Percentiles rank a stretch among this genome's conserved stretches.
phyloP scores from a whole-genome alignment of 2,113 vertebrate genomes.

The Pygoscelis adeliae region DNA sequence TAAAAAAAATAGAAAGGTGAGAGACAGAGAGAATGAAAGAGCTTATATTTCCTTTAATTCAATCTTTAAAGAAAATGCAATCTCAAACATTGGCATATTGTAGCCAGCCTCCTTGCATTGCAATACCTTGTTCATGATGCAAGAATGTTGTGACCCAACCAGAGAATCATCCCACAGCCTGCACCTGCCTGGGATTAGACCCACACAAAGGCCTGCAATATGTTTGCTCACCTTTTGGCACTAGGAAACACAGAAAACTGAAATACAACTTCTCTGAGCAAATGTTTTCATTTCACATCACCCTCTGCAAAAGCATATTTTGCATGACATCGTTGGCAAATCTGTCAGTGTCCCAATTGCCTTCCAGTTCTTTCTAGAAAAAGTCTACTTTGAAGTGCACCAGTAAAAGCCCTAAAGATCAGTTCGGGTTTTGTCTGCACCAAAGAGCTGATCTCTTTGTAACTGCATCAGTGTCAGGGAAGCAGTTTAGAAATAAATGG shows the following conservation, averaged over 20 bases:
- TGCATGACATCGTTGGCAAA: not conserved
- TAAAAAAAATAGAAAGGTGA: not conserved
- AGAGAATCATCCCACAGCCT: not conserved
- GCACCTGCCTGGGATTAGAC: not conserved
- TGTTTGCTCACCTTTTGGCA: slow-evolving; percentile 18
- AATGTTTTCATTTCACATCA: not conserved
- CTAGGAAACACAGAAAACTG: not conserved
- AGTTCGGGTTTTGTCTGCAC: not conserved
- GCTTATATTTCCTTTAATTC: not conserved
- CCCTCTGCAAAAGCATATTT: not conserved
- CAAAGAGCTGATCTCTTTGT: not conserved
- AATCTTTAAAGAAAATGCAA: not conserved
- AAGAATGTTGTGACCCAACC: not conserved
- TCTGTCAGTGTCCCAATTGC: not conserved
- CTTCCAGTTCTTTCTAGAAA: not conserved
- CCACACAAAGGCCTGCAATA: not conserved
- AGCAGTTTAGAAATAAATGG: slow-evolving; percentile 11
- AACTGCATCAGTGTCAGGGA: not conserved
- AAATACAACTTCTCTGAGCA: not conserved
- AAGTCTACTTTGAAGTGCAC: not conserved
- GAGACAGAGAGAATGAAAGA: not conserved
- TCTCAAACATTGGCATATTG: not conserved
- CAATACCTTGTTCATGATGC: not conserved
- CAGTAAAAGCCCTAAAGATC: not conserved
- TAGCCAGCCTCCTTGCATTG: not conserved